These are phyloP conservation scores for Luscinia luscinia DNA, from an alignment of 2,797 vertebrate genomes.

Conservation along the genomic window DNA sequence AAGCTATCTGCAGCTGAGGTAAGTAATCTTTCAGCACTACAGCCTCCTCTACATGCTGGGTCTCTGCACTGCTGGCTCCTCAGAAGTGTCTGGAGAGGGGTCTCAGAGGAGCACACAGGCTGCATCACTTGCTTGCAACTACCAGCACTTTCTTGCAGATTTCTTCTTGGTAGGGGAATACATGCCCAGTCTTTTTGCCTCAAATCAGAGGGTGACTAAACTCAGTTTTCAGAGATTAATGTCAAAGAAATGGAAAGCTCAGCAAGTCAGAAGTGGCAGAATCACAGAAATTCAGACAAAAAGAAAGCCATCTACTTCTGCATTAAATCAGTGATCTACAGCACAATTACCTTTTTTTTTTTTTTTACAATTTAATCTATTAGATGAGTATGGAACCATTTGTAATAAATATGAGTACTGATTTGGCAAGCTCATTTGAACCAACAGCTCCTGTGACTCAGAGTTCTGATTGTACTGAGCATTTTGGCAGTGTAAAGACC, in stretches of 20 bases:
- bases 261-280: neutral
- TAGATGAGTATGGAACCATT: neutral
- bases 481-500: neutral
- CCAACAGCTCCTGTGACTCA: neutral
- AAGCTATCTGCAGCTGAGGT: neutral
- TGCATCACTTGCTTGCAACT: neutral
- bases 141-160: neutral
- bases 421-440: conserved; percentile 1
- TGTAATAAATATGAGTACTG: neutral
- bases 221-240: neutral
- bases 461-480: neutral
- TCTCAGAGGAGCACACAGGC: neutral
- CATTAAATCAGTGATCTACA: neutral
- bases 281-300: neutral
- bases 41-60: neutral
- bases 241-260: neutral
- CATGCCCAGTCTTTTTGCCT: neutral
- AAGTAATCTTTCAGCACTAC: neutral
- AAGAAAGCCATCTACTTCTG: neutral
- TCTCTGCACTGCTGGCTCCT: neutral
- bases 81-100: neutral
- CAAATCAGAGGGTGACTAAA: neutral
- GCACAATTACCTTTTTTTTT: neutral
- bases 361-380: neutral
- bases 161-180: neutral